phyloP scores from a whole-genome alignment of 2,888 invertebrate species.

The Pollenia labialis region DNA sequence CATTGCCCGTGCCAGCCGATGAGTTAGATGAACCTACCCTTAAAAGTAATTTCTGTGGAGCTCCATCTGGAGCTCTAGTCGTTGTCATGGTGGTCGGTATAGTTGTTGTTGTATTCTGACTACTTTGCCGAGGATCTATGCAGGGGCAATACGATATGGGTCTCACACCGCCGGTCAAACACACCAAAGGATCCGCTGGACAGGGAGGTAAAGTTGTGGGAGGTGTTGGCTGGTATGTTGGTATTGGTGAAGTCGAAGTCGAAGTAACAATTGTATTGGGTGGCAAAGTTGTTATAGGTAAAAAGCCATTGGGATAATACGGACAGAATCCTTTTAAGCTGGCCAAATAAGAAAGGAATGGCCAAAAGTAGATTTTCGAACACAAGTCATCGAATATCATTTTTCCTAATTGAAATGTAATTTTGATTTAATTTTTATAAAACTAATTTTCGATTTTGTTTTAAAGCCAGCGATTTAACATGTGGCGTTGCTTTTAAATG shows the following conservation, averaged over 20 bases:
- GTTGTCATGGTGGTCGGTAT: not conserved
- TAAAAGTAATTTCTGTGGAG: not conserved
- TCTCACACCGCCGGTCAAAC: constrained; percentile 79
- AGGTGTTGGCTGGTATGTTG: constrained; percentile 71
- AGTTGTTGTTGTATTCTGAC: constrained; percentile 2
- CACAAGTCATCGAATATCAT: constrained; percentile 80
- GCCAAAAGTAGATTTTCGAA: constrained; percentile 82
- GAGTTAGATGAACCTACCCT: not conserved
- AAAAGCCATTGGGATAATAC: constrained; percentile 78
- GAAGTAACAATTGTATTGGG: constrained; percentile 77
- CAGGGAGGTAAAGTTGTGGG: constrained; percentile 73
- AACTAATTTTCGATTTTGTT: not conserved
- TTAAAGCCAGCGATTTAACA: not conserved
- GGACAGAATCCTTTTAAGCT: constrained; percentile 83
- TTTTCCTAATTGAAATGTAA: not conserved
- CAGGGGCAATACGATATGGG: constrained; percentile 82
- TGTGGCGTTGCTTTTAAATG: not conserved
- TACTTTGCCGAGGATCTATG: constrained; percentile 81
- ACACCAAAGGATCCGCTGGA: constrained; percentile 78
- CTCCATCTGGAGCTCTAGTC: not conserved
- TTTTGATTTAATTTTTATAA: not conserved
- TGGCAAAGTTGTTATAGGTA: constrained; percentile 79
- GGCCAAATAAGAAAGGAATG: constrained; percentile 82
- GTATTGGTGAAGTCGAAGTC: constrained; percentile 75
- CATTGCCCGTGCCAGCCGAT: not conserved